Evolutionary conservation across 1,140 invertebrate genomes (phyloP).

Genomic region (Calycopis cecrops): DNA sequence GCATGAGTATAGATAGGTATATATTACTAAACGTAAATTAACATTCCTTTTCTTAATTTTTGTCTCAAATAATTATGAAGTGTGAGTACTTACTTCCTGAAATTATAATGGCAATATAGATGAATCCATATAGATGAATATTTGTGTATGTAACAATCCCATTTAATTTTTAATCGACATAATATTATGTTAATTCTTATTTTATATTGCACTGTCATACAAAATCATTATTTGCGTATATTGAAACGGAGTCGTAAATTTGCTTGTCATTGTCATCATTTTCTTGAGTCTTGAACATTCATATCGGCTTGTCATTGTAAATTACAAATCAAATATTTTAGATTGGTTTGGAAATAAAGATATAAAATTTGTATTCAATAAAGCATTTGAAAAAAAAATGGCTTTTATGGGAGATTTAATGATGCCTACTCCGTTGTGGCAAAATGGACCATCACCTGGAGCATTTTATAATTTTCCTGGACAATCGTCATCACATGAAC

Average conservation of each 20-base stretch:
- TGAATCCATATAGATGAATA: too few species aligned
- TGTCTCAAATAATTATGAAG: too few species aligned
- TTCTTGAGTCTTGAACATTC: slow-evolving; percentile 1
- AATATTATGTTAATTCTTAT: too few species aligned
- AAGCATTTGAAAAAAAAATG: slow-evolving; percentile 34
- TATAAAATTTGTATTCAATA: not conserved
- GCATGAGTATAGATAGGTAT: too few species aligned
- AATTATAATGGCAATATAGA: too few species aligned
- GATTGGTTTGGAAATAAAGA: too few species aligned
- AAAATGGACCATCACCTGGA: slow-evolving; percentile 83
- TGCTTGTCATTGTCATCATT: slow-evolving; percentile 20
- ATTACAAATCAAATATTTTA: not conserved
- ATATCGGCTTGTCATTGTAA: slow-evolving; percentile 5
- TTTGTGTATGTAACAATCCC: too few species aligned
- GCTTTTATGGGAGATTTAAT: slow-evolving; percentile 61
- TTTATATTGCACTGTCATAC: too few species aligned
- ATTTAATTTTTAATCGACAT: too few species aligned
- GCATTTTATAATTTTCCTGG: slow-evolving; percentile 83
- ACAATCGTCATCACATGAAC: slow-evolving; percentile 42
- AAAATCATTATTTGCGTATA: slow-evolving; percentile 25
- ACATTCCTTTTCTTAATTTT: too few species aligned
- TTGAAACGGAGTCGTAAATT: slow-evolving; percentile 19
- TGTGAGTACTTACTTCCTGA: too few species aligned
- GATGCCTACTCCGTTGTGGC: slow-evolving; percentile 77
- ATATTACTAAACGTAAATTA: too few species aligned